Base-by-base conservation (phyloP, 2,888 invertebrate genomes). In the Nemoura dubitans region DNA sequence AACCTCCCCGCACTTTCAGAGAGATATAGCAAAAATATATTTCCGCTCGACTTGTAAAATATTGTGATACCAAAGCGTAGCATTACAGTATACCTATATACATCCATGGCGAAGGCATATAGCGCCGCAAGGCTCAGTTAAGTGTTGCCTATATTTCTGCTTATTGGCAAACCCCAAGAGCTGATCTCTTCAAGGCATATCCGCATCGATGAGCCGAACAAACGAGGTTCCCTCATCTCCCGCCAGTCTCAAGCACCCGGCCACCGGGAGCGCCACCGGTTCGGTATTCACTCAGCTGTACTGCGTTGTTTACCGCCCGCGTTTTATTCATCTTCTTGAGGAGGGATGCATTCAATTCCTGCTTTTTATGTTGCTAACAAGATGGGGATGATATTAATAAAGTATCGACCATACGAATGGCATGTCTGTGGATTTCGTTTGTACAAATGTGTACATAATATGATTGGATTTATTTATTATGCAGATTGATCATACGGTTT, bases 191-290 rank as follows among this genome's bases (percentile, higher is more conserved):
- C 83, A 83, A 42, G 83, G 3, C 36, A 16, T n/a, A n/a, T 43
- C 10, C 83, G 83, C 83, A 83, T 83, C 83, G 83, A 83, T 83
- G 83, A n/a, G n/a, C 26, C 83, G 42, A 30, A 83, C 83, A 83
- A 83, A 83, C 43, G 83, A 83, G 83, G 83, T 16, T 42, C 42
- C 83, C 26, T 42, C 83, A 42, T 78, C 78, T 6, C 78, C 25
- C 78, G 78, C 7, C 78, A 6, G 28, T 28, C n/a, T 78, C 59
- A 59, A 59, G 59, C 1, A 21, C 59, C n/a, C 14, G 21, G 59
- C 59, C 21, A 7, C 59, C 36, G 10, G 59, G 59, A 59, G 59
- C 59, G 26, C 27, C 27, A 78, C 10, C 25, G 77, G 77, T 7
- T 25, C 27, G 16, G 59, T 21, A 59, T 59, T 59, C 59, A 59